These are phyloP conservation scores for Oreochromis grahami DNA, from an alignment of 2,797 vertebrate genomes.

Conservation along the genomic window DNA sequence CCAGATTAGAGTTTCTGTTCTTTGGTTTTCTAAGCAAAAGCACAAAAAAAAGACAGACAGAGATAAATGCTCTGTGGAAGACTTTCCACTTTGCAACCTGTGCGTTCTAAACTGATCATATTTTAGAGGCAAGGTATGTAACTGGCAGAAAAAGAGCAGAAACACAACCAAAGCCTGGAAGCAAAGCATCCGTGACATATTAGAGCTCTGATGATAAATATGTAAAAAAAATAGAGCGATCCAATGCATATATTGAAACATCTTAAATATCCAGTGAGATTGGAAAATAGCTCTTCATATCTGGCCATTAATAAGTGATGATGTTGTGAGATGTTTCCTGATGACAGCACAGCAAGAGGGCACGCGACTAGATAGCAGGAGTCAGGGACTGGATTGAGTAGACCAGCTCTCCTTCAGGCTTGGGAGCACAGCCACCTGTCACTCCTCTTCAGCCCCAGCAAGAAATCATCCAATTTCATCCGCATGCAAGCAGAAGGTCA, in stretches of 20 bases:
- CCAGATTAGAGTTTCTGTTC: slow-evolving; percentile 40
- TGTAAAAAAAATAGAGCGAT: slow-evolving; percentile 16
- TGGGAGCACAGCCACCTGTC: slow-evolving; percentile 77
- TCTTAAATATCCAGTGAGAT: slow-evolving; percentile 45
- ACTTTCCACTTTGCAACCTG: neutral
- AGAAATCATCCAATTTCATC: slow-evolving; percentile 79
- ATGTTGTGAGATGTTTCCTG: slow-evolving; percentile 63
- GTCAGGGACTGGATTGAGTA: slow-evolving; percentile 54
- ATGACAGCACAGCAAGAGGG: slow-evolving; percentile 42
- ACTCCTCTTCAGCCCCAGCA: slow-evolving; percentile 68
- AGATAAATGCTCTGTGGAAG: neutral
- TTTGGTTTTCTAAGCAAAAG: slow-evolving; percentile 10
- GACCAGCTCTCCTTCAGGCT: slow-evolving; percentile 69
- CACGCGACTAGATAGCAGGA: slow-evolving; percentile 26
- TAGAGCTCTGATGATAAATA: slow-evolving; percentile 1
- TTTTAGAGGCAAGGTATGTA: neutral
- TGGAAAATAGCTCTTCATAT: slow-evolving; percentile 58
- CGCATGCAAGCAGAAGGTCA: slow-evolving; percentile 65
- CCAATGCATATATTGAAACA: slow-evolving; percentile 33
- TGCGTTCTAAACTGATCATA: neutral
- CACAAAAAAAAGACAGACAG: neutral
- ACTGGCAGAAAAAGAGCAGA: slow-evolving; percentile 35
- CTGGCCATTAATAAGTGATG: slow-evolving; percentile 64
- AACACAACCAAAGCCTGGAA: slow-evolving; percentile 29
- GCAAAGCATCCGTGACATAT: slow-evolving; percentile 13